Evolutionary conservation across 64 coral and sea anemone genomes (phyloP).

Genomic region (Montipora foliosa): DNA sequence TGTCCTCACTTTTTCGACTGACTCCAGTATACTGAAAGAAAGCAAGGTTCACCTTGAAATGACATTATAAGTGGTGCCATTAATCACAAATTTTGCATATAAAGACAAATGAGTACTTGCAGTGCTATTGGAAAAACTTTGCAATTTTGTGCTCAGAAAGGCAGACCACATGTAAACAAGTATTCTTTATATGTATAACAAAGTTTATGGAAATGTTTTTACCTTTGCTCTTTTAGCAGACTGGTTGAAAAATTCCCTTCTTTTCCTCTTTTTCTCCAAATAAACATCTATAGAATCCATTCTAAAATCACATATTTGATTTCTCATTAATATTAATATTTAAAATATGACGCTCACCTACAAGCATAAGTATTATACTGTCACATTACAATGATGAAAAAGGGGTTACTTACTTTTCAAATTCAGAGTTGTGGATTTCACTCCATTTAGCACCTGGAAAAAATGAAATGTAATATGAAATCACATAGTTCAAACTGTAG

Average conservation of each 20-base stretch:
- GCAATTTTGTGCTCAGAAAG: no score
- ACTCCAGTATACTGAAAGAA: slow-evolving; percentile 44
- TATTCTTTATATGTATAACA: no score
- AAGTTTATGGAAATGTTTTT: background rate
- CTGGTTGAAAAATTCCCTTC: slow-evolving; percentile 73
- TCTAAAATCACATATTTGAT: slow-evolving; percentile 17
- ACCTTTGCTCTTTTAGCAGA: slow-evolving; percentile 87
- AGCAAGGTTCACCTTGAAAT: background rate
- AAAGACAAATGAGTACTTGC: no score
- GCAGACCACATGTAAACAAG: no score
- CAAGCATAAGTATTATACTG: no score
- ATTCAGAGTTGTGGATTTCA: slow-evolving; percentile 73
- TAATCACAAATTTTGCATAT: no score
- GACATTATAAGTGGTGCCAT: no score
- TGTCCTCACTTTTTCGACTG: slow-evolving; percentile 11
- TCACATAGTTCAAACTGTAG: no score
- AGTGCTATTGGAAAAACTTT: no score
- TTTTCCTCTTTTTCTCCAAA: slow-evolving; percentile 89
- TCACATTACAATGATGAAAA: no score
- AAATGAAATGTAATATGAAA: background rate
- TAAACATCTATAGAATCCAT: slow-evolving; percentile 98
- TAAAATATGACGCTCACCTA: background rate
- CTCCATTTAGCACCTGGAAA: slow-evolving; percentile 52
- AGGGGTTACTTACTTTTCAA: slow-evolving; percentile 71
- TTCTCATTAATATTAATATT: background rate